Conservation (phyloP, 2,113 vertebrate species). For the Gobiocypris rarus region DNA sequence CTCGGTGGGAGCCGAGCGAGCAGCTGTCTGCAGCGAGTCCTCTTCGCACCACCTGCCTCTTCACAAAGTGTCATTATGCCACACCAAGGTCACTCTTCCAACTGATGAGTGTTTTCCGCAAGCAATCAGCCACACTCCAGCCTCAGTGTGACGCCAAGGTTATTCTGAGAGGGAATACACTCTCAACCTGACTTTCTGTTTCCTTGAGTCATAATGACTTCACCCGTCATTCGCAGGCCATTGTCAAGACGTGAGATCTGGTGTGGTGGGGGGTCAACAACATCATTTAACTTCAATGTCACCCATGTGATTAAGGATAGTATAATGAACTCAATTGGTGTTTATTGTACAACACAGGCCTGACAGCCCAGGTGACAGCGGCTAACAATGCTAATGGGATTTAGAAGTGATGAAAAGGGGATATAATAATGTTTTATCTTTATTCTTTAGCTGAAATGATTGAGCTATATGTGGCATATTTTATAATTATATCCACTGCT, state of each 20-base stretch:
- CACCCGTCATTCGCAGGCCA: neutral
- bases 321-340: neutral
- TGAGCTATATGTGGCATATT: slow-evolving; percentile 8
- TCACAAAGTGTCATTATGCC: slow-evolving; percentile 50
- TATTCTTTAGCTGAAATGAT: neutral
- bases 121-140: slow-evolving; percentile 54
- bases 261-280: slow-evolving; percentile 7
- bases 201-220: slow-evolving; percentile 48
- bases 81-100: slow-evolving; percentile 53
- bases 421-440: neutral
- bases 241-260: slow-evolving; percentile 7
- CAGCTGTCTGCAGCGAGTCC: slow-evolving; percentile 32
- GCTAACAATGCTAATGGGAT: neutral
- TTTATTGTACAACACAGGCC: slow-evolving; percentile 9
- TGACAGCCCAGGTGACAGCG: neutral
- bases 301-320: neutral
- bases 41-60: slow-evolving; percentile 51
- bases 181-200: slow-evolving; percentile 7
- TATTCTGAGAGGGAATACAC: slow-evolving; percentile 44
- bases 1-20: neutral
- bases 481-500: slow-evolving; percentile 20
- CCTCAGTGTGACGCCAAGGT: slow-evolving; percentile 51
- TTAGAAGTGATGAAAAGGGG: neutral
- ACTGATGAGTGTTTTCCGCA: slow-evolving; percentile 46
- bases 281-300: slow-evolving; percentile 11